Evolutionary conservation across 1,140 invertebrate species (phyloP), one percentile per base, ranked within the genome.

Genomic region (Caerostris darwini): DNA sequence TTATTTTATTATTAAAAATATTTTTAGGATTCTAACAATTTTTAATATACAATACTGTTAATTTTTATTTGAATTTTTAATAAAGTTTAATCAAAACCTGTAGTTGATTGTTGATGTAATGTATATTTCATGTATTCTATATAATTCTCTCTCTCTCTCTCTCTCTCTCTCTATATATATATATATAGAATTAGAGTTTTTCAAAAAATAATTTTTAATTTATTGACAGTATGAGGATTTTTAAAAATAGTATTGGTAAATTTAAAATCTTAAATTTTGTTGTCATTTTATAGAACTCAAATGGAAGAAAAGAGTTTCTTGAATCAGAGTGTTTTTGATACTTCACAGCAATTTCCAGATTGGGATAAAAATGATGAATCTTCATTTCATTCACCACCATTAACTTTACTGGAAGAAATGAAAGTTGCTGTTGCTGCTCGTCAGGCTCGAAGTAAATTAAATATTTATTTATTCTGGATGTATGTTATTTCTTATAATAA

Each of bases 391-490:
- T 94, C 86, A 19, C 92, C 85, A 56, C 93, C 93, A 64, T 10
- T 94, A 58, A 94, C 90, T 10, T 94, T 95, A 61, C 61, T 94
- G 10, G 95, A 95, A 93, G 95, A 95, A 77, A 95, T 95, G 64
- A 95, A 94, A 93, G 90, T 90, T 17, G 94, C 95, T 77, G 94
- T 95, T 61, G 87, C 93, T 64, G 90, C 83, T 53, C 87, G 94
- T 50, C 95, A 95, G 86, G 94, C 94, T 12, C 67, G 94, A 91
- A 90, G 95, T 95, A 87, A 94, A 34, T 5, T 19, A 67, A 53
- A 5, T 56, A 53, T 81, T 81, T 50, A 14, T 0, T 12, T 8
- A 64, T 64, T 14, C 2, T 64, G 12, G 5, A 64, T 61, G 17
- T 14, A 14, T 64, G 17, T 64, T 64, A 64, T 3, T 64, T 64